phyloP scores from a whole-genome alignment of 2,797 vertebrate genomes.

The Ceyx erithaca region DNA sequence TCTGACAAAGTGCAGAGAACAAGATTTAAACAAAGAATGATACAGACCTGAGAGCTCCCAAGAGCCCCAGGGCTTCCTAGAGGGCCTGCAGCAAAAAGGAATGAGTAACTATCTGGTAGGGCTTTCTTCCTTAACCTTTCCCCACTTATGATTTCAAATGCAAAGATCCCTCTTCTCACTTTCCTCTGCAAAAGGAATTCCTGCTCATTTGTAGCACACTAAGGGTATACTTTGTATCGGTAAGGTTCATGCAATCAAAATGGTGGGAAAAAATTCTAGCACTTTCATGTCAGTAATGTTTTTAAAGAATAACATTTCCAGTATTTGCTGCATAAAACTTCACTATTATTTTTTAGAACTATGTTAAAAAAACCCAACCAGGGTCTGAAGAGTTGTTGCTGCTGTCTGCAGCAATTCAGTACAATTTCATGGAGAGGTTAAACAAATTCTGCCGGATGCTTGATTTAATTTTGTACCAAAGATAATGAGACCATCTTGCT shows the following conservation, averaged over 20 bases:
- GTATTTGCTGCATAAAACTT: background rate
- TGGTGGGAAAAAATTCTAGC: background rate
- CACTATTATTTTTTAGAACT: background rate
- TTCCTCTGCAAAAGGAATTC: background rate
- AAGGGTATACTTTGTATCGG: background rate
- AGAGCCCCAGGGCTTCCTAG: background rate
- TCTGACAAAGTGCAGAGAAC: background rate
- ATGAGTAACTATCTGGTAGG: background rate
- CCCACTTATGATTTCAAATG: background rate
- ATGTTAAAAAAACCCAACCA: background rate
- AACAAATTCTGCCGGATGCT: slow-evolving; percentile 35
- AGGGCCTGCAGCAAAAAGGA: background rate
- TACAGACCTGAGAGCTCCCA: background rate
- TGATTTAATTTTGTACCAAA: slow-evolving; percentile 46
- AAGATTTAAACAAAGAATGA: background rate
- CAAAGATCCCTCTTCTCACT: background rate
- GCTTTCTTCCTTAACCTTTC: background rate
- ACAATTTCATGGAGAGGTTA: slow-evolving; percentile 50
- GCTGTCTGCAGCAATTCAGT: background rate
- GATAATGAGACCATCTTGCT: slow-evolving; percentile 36
- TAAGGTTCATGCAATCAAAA: background rate
- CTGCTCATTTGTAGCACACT: background rate
- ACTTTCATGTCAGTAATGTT: background rate
- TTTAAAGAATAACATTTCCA: background rate
- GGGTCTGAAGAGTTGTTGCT: background rate